A percentile compares a stretch with the other conserved stretches of the same genome.
These are phyloP conservation scores for Trisateles emortualis DNA, from an alignment of 2,888 invertebrate genomes.

Conservation along the genomic window DNA sequence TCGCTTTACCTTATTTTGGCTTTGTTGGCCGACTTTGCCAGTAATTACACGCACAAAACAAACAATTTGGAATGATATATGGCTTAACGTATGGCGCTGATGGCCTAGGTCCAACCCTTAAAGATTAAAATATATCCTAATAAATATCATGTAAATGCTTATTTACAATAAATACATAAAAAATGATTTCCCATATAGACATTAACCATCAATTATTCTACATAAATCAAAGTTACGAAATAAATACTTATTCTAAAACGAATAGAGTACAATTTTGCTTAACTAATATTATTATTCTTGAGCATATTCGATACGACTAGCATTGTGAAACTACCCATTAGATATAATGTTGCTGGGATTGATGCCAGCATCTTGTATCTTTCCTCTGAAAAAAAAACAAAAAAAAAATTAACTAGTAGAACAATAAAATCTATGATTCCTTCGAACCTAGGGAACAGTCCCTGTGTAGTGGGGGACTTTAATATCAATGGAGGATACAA, in stretches of 20 bases:
- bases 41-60: too few relatives aligned
- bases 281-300: conserved; percentile 75
- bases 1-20: too few relatives aligned
- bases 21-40: too few relatives aligned
- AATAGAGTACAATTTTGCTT: conserved; percentile 49
- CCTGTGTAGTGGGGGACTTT: too few relatives aligned
- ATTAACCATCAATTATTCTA: conserved; percentile 9
- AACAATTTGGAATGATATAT: too few relatives aligned
- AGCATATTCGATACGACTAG: conserved; percentile 81
- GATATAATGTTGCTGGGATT: conserved; percentile 91
- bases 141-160: not conserved
- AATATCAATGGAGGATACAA: too few relatives aligned
- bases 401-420: conserved; percentile 16
- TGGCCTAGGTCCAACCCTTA: too few relatives aligned
- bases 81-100: too few relatives aligned
- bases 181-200: not conserved
- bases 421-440: too few relatives aligned
- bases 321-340: conserved; percentile 91
- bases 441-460: too few relatives aligned
- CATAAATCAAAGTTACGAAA: conserved; percentile 21
- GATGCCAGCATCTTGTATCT: conserved; percentile 92
- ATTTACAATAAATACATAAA: not conserved
- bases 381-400: conserved; percentile 89
- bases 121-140: not conserved
- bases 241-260: conserved; percentile 42